Evolutionary conservation across 2,888 invertebrate species (phyloP), one percentile per base, ranked within the genome.

Genomic region (Rhopalosiphum nymphaeae): DNA sequence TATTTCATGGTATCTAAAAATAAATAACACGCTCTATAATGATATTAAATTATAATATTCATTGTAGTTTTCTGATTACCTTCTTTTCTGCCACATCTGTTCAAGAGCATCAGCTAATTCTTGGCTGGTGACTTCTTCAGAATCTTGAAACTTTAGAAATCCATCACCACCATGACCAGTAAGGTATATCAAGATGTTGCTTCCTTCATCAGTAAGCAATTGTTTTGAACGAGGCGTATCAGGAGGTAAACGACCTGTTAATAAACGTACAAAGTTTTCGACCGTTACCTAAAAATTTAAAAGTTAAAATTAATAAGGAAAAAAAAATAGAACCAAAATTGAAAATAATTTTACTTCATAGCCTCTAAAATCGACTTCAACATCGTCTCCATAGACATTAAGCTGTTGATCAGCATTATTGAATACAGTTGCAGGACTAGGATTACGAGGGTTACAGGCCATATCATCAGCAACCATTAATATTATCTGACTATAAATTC

Each of bases 381-480:
- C 99, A 96, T 99, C 99, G 96, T 99, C 99, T 87, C 99, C 99
- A 96, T 99, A 99, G 0, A 99, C 99, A 96, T 99, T 99, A 92
- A 99, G 99, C 95, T 99, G 98, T 96, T 99, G 98, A 96, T 99
- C 98, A 42, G 99, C 99, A 96, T 99, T 99, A 96, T 99, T 99
- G 96, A 98, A 99, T 29, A 99, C 99, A 3, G 99, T 99, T 0
- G 99, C 99, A 10, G 99, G 99, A 29, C 99, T 97, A 0, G 99
- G 99, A 96, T 99, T 99, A 95, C 99, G 96, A 0, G 99, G 98
- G 96, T 99, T 99, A 95, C 99, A 99, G 0, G 99, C 99, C 99
- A 99, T 99, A 96, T 99, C 99, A 96, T 99, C 99, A 3, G 99
- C 99, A 95, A 99, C 97, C 99, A 99, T 99, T 94, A 99, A 96